These are phyloP conservation scores for Gymnoscopelus braueri DNA, from an alignment of 2,797 vertebrate genomes.

Conservation along the genomic window DNA sequence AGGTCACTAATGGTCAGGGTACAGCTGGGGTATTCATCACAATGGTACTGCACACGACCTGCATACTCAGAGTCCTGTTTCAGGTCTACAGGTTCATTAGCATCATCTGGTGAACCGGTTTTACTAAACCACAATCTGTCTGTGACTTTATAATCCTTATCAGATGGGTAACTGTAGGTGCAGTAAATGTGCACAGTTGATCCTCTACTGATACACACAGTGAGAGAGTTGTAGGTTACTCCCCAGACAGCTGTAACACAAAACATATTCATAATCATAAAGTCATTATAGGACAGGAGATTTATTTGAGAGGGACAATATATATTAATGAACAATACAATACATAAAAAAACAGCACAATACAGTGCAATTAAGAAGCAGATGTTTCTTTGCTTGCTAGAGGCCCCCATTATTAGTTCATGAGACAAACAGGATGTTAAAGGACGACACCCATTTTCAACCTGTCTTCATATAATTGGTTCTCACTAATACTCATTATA, in stretches of 20 bases:
- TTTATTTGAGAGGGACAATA: too few relatives aligned
- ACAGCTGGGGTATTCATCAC: fast-evolving
- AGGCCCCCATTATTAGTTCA: too few relatives aligned
- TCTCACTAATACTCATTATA: too few relatives aligned
- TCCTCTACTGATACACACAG: slow-evolving; percentile 35
- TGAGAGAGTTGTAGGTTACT: not conserved
- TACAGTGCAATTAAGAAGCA: too few relatives aligned
- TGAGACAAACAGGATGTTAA: too few relatives aligned
- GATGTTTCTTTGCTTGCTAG: too few relatives aligned
- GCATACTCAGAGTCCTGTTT: not conserved
- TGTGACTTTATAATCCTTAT: not conserved
- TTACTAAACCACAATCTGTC: slow-evolving; percentile 9
- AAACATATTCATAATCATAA: not conserved
- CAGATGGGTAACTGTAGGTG: not conserved
- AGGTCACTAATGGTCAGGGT: slow-evolving; percentile 30
- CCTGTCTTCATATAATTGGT: too few relatives aligned
- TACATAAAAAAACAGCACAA: too few relatives aligned
- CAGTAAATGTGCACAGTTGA: slow-evolving; percentile 20
- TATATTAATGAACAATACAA: too few relatives aligned
- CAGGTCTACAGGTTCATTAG: not conserved
- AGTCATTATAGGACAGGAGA: not conserved
- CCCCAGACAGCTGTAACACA: slow-evolving; percentile 20
- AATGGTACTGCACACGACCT: slow-evolving; percentile 2
- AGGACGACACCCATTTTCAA: too few relatives aligned
- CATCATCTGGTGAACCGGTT: fast-evolving